These are phyloP conservation scores for Osmerus mordax DNA, from an alignment of 2,113 vertebrate species.

Conservation along the genomic window DNA sequence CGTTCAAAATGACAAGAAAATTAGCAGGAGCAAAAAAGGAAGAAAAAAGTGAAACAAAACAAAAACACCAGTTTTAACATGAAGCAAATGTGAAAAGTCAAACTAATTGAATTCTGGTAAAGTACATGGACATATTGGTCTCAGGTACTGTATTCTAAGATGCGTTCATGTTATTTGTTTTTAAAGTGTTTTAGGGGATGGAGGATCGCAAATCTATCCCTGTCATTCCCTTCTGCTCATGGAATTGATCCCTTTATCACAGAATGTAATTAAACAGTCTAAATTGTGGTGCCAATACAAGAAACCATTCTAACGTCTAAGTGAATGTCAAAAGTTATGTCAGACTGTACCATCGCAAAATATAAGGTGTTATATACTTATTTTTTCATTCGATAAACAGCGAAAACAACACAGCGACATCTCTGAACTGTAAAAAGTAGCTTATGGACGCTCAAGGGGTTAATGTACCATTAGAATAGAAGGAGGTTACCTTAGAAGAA, in stretches of 20 bases:
- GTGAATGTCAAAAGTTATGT: constrained; percentile 40
- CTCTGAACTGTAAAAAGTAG: constrained; percentile 78
- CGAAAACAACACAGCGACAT: constrained; percentile 53
- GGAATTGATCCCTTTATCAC: constrained; percentile 63
- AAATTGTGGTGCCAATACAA: constrained; percentile 42
- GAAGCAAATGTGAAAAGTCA: constrained; percentile 54
- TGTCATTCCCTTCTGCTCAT: constrained; percentile 52
- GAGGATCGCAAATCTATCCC: constrained; percentile 30
- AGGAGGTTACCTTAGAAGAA: constrained; percentile 58
- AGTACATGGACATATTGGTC: constrained; percentile 43
- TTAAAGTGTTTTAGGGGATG: constrained; percentile 29
- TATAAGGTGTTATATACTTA: constrained; percentile 22
- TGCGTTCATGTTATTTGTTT: constrained; percentile 33
- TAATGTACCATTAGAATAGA: constrained; percentile 54
- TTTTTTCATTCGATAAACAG: constrained; percentile 33
- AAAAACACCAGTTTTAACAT: constrained; percentile 56
- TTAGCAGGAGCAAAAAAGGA: constrained; percentile 43
- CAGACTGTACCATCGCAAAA: constrained; percentile 70
- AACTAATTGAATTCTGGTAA: constrained; percentile 38
- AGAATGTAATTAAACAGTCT: constrained; percentile 65
- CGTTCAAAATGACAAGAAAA: constrained; percentile 38
- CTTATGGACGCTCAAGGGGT: constrained; percentile 76
- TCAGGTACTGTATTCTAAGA: constrained; percentile 41
- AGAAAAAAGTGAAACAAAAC: constrained; percentile 16
- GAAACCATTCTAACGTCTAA: constrained; percentile 33